A percentile compares a stretch with the other conserved stretches of the same genome.
These are phyloP conservation scores for Conus canariensis DNA, from an alignment of 2,888 invertebrate species.

Conservation along the genomic window DNA sequence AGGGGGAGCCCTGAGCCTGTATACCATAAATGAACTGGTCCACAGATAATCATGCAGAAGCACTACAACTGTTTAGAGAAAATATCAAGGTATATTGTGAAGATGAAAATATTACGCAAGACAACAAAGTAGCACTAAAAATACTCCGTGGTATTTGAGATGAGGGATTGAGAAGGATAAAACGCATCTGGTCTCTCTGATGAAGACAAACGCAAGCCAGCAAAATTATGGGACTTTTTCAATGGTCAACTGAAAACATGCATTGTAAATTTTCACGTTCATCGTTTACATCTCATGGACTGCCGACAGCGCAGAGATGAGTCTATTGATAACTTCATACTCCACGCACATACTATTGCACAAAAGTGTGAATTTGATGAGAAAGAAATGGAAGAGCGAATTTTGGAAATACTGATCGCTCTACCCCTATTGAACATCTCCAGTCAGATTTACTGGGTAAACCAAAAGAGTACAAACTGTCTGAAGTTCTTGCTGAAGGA, in stretches of 20 bases:
- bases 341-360: constrained; percentile 26
- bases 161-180: background rate
- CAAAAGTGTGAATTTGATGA: background rate
- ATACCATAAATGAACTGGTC: background rate
- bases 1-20: no score
- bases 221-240: constrained; percentile 2
- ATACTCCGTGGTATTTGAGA: background rate
- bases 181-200: background rate
- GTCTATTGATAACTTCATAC: constrained; percentile 45
- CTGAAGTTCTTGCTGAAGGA: background rate
- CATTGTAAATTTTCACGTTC: constrained; percentile 45
- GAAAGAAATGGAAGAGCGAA: background rate
- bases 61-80: background rate
- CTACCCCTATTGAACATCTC: background rate
- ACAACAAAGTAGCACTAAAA: background rate
- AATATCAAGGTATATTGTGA: background rate
- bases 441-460: background rate
- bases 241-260: constrained; percentile 32
- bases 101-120: background rate
- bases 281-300: constrained; percentile 42
- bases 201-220: background rate
- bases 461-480: constrained; percentile 27
- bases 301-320: constrained; percentile 41
- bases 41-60: background rate
- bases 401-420: background rate